A percentile compares a stretch with the other conserved stretches of the same genome.
Evolutionary conservation across 1,140 invertebrate genomes (phyloP).

Genomic region (Paramacrobiotus metropolitanus): DNA sequence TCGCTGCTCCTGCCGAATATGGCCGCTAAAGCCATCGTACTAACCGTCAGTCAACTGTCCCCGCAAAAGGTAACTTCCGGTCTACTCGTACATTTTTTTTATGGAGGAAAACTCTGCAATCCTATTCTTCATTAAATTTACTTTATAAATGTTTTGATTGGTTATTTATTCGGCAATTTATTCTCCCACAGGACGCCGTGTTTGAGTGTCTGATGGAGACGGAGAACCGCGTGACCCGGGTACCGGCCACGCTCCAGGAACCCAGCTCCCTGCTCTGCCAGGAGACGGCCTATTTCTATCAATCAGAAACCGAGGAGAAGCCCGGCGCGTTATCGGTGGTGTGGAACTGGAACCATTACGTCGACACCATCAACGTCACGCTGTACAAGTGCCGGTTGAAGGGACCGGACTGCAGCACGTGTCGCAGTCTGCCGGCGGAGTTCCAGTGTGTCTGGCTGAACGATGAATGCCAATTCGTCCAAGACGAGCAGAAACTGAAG

Average conservation of each 20-base stretch:
- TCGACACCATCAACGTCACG: constrained; percentile 63
- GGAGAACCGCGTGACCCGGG: constrained; percentile 61
- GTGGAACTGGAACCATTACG: constrained; percentile 74
- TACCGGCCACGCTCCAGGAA: constrained; percentile 51
- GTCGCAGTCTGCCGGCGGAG: constrained; percentile 50
- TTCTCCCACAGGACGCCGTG: too few relatives aligned
- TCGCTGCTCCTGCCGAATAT: too few relatives aligned
- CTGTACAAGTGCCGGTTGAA: constrained; percentile 82
- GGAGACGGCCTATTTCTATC: constrained; percentile 36
- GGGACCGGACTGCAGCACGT: constrained; percentile 77
- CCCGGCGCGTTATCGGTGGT: constrained; percentile 56
- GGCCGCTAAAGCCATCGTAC: too few relatives aligned
- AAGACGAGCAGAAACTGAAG: constrained; percentile 42
- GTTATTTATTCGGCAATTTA: too few relatives aligned
- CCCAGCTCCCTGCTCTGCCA: constrained; percentile 64
- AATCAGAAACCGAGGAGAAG: constrained; percentile 14
- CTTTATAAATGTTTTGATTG: too few relatives aligned
- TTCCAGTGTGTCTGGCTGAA: constrained; percentile 81
- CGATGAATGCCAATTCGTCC: constrained; percentile 57
- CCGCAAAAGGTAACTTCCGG: too few relatives aligned
- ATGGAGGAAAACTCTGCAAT: too few relatives aligned
- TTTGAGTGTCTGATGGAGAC: constrained; percentile 75
- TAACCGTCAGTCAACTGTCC: too few relatives aligned
- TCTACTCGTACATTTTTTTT: too few relatives aligned
- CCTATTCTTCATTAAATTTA: too few relatives aligned